phyloP scores from a whole-genome alignment of 2,113 vertebrate genomes.

The Recurvirostra avosetta region DNA sequence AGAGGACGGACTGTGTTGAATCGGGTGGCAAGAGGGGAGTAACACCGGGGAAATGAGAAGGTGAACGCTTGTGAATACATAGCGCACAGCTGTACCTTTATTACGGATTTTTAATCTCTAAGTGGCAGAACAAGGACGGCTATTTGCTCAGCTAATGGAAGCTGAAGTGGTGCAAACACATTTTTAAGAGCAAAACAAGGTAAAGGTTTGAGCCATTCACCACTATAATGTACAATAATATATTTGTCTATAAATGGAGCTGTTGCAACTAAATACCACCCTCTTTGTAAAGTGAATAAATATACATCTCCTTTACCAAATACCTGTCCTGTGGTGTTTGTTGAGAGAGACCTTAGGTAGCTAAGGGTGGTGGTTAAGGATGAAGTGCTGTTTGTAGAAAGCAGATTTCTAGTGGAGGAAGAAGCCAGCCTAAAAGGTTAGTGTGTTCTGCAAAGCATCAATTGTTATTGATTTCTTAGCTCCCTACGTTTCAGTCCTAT shows the following conservation, averaged over 20 bases:
- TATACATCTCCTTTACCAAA: conserved; percentile 78
- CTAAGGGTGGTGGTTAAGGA: neutral
- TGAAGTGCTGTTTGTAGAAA: neutral
- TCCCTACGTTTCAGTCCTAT: neutral
- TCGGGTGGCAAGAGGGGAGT: neutral
- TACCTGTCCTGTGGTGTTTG: conserved; percentile 68
- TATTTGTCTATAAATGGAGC: conserved; percentile 82
- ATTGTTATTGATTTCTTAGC: neutral
- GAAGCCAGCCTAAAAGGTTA: neutral
- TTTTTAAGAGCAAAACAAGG: conserved; percentile 55
- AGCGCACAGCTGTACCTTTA: conserved; percentile 51
- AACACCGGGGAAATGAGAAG: conserved; percentile 33
- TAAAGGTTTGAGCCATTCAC: conserved; percentile 68
- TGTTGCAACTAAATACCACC: conserved; percentile 78
- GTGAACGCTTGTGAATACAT: conserved; percentile 58
- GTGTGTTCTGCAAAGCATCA: neutral
- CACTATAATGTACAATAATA: conserved; percentile 78
- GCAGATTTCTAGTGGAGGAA: neutral
- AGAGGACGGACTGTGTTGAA: neutral
- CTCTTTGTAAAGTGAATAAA: conserved; percentile 88
- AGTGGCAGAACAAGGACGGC: conserved; percentile 53
- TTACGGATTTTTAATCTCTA: conserved; percentile 51
- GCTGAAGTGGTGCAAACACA: conserved; percentile 51
- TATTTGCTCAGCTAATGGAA: conserved; percentile 41
- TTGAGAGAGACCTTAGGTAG: conserved; percentile 2